Percentiles rank a stretch among this genome's conserved stretches.
phyloP scores from a whole-genome alignment of 2,797 vertebrate species.

The Enteromius unitaeniatus region DNA sequence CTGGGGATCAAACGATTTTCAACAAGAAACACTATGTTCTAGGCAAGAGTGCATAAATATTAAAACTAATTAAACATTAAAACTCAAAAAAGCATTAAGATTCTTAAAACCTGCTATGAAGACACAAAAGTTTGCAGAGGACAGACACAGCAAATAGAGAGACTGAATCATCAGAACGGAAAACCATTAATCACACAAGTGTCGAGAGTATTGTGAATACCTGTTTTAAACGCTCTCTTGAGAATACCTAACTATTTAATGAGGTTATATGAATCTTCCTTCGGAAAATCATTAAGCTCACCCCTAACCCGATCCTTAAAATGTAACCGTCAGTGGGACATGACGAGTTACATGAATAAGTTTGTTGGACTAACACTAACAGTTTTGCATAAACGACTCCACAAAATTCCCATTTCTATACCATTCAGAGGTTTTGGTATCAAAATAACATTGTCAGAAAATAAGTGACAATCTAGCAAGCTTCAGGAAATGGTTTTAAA shows the following conservation, averaged over 20 bases:
- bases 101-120: background rate
- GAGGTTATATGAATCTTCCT: background rate
- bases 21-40: slow-evolving; percentile 5
- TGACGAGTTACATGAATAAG: background rate
- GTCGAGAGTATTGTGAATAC: background rate
- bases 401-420: background rate
- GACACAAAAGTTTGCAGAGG: background rate
- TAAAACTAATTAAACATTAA: slow-evolving; percentile 34
- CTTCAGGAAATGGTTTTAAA: slow-evolving; percentile 19
- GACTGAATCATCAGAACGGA: background rate
- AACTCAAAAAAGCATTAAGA: slow-evolving; percentile 15
- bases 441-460: slow-evolving; percentile 4
- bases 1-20: background rate
- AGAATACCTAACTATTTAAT: background rate
- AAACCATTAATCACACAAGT: background rate
- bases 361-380: background rate
- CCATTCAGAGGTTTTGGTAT: slow-evolving; percentile 2
- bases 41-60: background rate
- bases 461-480: background rate
- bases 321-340: background rate
- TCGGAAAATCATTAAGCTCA: background rate
- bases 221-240: background rate
- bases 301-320: background rate
- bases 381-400: background rate
- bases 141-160: background rate